These are phyloP conservation scores for Peromyscus californicus DNA, from an alignment of 2,113 vertebrate species.

Conservation along the genomic window DNA sequence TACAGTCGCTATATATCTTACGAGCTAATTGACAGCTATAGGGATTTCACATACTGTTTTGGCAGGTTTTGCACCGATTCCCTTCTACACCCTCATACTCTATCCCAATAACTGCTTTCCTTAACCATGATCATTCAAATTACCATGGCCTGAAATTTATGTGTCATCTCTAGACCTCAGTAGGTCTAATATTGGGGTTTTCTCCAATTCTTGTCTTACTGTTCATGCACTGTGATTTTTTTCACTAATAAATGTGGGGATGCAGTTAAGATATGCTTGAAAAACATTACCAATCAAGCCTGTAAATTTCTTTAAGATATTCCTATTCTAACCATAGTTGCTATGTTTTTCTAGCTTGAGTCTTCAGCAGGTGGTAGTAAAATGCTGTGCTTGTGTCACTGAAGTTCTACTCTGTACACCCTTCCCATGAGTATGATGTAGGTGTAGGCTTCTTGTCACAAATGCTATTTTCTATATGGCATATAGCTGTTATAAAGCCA, in stretches of 20 bases:
- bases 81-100: neutral
- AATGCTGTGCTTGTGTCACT: conserved; percentile 9
- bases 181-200: neutral
- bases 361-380: conserved; percentile 20
- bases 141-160: neutral
- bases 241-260: neutral
- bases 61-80: neutral
- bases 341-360: conserved; percentile 25
- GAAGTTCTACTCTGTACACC: conserved; percentile 3
- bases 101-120: neutral
- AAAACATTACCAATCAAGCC: neutral
- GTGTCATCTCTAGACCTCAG: neutral
- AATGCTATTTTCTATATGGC: conserved; percentile 21
- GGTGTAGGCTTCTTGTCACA: conserved; percentile 14
- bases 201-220: neutral
- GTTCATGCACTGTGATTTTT: neutral
- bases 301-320: conserved; percentile 4
- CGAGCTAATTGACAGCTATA: neutral
- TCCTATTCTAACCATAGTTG: neutral
- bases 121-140: neutral
- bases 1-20: neutral
- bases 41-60: neutral
- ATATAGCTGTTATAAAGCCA: neutral
- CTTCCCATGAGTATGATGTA: neutral
- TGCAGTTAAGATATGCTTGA: neutral